A percentile compares a stretch with the other conserved stretches of the same genome.
These are phyloP conservation scores for Aphodius sticticus DNA, from an alignment of 2,888 invertebrate genomes.

Conservation along the genomic window DNA sequence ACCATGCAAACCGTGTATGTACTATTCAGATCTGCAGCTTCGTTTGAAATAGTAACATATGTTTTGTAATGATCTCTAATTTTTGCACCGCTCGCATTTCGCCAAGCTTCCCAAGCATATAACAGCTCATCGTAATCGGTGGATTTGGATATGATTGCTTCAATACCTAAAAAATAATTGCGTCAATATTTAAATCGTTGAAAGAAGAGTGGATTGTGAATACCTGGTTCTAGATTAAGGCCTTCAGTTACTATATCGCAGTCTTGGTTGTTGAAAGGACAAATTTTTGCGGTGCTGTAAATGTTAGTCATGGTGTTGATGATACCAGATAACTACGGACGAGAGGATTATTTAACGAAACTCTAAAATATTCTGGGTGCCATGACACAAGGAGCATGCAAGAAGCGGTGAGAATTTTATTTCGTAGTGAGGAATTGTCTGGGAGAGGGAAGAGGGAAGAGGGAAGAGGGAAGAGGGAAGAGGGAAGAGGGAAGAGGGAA, in stretches of 20 bases:
- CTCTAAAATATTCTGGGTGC: not conserved
- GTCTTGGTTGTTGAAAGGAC: constrained; percentile 55
- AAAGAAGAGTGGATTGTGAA: constrained; percentile 6
- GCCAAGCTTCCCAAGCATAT: constrained; percentile 72
- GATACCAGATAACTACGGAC: constrained; percentile 46
- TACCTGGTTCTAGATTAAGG: constrained; percentile 57
- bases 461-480: too few relatives aligned
- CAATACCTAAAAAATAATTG: constrained; percentile 45
- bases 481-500: too few relatives aligned
- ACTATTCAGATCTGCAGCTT: constrained; percentile 65
- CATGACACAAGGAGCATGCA: too few relatives aligned
- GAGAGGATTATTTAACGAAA: constrained; percentile 12
- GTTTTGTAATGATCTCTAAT: constrained; percentile 68
- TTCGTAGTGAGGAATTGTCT: too few relatives aligned
- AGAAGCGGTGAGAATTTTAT: too few relatives aligned
- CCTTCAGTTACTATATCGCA: constrained; percentile 52
- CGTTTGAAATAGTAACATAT: constrained; percentile 70
- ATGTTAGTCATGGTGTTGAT: constrained; percentile 49
- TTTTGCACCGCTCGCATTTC: constrained; percentile 69
- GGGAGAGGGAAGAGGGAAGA: too few relatives aligned
- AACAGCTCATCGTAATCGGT: constrained; percentile 68
- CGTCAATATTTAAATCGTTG: not conserved
- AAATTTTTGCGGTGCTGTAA: constrained; percentile 60
- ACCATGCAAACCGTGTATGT: constrained; percentile 18
- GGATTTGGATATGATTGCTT: constrained; percentile 58